Evolutionary conservation across 2,888 invertebrate genomes (phyloP).

Genomic region (Noctua janthe): DNA sequence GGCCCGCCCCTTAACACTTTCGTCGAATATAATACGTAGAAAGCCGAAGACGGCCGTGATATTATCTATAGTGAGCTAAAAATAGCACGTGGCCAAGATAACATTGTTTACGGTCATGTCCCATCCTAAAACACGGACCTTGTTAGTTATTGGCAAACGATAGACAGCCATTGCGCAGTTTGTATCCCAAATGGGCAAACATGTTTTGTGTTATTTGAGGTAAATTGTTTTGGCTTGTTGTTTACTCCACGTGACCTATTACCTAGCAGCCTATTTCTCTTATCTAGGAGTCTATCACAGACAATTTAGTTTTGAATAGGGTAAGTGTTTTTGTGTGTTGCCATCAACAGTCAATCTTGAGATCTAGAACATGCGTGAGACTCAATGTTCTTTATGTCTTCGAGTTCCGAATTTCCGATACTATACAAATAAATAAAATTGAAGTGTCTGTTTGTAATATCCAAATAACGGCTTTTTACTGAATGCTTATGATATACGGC

Average conservation of each 20-base stretch:
- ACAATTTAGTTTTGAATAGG: conserved; percentile 11
- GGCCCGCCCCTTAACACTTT: conserved; percentile 50
- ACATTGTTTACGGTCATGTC: conserved; percentile 53
- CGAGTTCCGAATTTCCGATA: background rate
- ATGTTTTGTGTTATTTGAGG: conserved; percentile 32
- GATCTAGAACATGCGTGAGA: background rate
- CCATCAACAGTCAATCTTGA: background rate
- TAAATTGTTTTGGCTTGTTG: conserved; percentile 35
- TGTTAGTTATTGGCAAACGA: conserved; percentile 47
- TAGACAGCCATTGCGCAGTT: conserved; percentile 19
- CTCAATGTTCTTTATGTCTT: background rate
- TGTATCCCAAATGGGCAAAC: conserved; percentile 17
- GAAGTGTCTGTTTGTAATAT: too few relatives aligned
- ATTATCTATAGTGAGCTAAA: conserved; percentile 60
- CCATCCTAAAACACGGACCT: conserved; percentile 39
- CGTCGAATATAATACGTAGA: conserved; percentile 49
- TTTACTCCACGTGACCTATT: conserved; percentile 33
- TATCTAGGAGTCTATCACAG: conserved; percentile 14
- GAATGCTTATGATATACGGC: too few relatives aligned
- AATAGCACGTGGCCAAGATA: conserved; percentile 61
- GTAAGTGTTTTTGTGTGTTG: background rate
- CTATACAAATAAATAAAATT: too few relatives aligned
- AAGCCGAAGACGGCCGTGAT: conserved; percentile 53
- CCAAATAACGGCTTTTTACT: too few relatives aligned
- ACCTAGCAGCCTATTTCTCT: conserved; percentile 19